Evolutionary conservation across 2,797 vertebrate species (phyloP).

Genomic region (Chloroceryle amazona): DNA sequence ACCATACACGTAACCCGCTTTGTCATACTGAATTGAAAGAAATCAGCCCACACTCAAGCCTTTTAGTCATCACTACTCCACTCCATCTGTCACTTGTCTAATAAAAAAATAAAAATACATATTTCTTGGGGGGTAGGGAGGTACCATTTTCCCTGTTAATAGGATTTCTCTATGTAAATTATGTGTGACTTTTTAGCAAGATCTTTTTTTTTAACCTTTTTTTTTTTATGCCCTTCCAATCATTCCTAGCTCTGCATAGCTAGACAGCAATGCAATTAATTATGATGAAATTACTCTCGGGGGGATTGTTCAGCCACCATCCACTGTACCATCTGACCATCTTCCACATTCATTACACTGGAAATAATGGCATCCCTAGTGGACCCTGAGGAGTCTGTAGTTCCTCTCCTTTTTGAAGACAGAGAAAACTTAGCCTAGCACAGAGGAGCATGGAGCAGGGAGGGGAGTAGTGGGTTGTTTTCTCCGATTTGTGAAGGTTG

Average conservation of each 20-base stretch:
- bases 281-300: not conserved
- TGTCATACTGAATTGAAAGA: constrained; percentile 45
- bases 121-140: not conserved
- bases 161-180: constrained; percentile 14
- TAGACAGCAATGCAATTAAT: not conserved
- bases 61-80: constrained; percentile 43
- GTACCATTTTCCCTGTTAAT: not conserved
- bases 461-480: not conserved
- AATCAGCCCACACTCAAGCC: constrained; percentile 53
- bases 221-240: not conserved
- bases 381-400: not conserved
- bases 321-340: not conserved
- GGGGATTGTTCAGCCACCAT: not conserved
- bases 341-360: not conserved
- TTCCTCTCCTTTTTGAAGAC: not conserved
- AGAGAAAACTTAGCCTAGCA: not conserved
- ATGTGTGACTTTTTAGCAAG: not conserved
- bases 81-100: constrained; percentile 12
- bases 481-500: not conserved
- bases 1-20: constrained; percentile 10
- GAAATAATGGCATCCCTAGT: not conserved
- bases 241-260: not conserved
- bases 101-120: constrained; percentile 29
- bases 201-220: not conserved
- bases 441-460: not conserved